Percentiles rank a stretch among this genome's conserved stretches.
phyloP scores from a whole-genome alignment of 2,113 vertebrate species.

The Pionites leucogaster region DNA sequence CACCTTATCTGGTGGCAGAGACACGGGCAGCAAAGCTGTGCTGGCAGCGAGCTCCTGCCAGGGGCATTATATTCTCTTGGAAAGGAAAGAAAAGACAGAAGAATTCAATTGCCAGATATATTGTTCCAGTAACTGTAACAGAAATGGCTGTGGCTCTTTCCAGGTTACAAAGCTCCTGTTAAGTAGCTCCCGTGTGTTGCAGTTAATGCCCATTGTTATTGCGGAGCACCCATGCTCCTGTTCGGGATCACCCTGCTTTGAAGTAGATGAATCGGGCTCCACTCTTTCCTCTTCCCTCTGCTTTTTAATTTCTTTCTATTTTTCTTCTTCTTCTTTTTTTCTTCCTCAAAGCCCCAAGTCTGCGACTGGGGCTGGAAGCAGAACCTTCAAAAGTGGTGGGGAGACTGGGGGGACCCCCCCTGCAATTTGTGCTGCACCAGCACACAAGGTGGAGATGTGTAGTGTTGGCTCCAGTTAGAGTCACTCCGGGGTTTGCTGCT shows the following conservation, averaged over 20 bases:
- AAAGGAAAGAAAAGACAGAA: not conserved
- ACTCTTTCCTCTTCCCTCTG: not conserved
- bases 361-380: not conserved
- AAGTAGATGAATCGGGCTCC: not conserved
- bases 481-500: not conserved
- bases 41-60: not conserved
- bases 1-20: not conserved
- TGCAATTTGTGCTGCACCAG: not conserved
- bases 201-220: conserved; percentile 56
- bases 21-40: not conserved
- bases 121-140: conserved; percentile 46
- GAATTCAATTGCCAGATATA: conserved; percentile 31
- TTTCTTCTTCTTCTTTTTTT: not conserved
- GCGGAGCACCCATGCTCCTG: not conserved
- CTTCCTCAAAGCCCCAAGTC: not conserved
- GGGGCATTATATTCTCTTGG: conserved; percentile 9
- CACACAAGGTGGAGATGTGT: fast-evolving
- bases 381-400: not conserved
- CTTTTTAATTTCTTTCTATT: not conserved
- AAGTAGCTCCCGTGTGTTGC: not conserved
- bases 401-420: not conserved
- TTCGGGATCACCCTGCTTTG: conserved; percentile 43
- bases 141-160: not conserved
- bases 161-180: conserved; percentile 55
- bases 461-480: fast-evolving